A percentile compares a stretch with the other conserved stretches of the same genome.
Evolutionary conservation across 1,140 invertebrate species (phyloP).

Genomic region (Drosophila rufa): DNA sequence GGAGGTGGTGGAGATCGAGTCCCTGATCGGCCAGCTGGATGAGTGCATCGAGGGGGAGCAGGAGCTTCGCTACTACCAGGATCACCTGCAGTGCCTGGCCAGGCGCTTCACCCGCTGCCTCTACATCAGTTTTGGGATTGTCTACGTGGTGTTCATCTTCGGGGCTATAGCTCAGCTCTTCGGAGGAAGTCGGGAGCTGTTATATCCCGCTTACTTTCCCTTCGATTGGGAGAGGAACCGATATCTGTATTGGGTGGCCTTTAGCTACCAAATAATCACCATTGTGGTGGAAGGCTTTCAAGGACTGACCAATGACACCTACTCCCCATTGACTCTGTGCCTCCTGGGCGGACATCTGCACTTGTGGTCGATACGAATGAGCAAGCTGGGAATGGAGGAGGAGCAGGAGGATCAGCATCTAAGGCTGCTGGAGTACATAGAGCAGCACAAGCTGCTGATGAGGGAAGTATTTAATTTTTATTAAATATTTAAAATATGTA

Average conservation of each 20-base stretch:
- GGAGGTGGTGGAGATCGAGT: conserved; percentile 47
- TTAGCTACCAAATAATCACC: conserved; percentile 38
- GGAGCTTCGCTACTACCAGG: conserved; percentile 42
- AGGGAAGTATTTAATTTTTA: too few species aligned
- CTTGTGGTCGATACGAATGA: conserved; percentile 44
- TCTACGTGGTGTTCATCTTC: conserved; percentile 34
- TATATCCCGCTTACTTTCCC: conserved; percentile 58
- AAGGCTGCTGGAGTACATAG: conserved; percentile 21
- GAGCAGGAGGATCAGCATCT: not conserved
- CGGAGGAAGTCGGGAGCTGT: not conserved
- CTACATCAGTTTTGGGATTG: conserved; percentile 31
- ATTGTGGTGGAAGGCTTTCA: conserved; percentile 29
- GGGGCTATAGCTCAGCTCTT: not conserved
- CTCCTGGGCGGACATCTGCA: conserved; percentile 52
- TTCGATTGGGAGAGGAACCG: conserved; percentile 34
- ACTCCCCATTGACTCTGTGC: conserved; percentile 46
- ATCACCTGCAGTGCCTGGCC: conserved; percentile 16
- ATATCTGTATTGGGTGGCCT: conserved; percentile 8
- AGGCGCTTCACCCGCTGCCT: conserved; percentile 40
- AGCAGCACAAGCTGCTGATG: conserved; percentile 55
- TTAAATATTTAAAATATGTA: not conserved
- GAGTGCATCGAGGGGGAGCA: conserved; percentile 19
- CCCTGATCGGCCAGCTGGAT: conserved; percentile 38
- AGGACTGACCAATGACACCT: conserved; percentile 49
- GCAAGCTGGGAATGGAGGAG: conserved; percentile 27